Evolutionary conservation across 2,888 invertebrate species (phyloP).

Genomic region (Parelbella ahira): DNA sequence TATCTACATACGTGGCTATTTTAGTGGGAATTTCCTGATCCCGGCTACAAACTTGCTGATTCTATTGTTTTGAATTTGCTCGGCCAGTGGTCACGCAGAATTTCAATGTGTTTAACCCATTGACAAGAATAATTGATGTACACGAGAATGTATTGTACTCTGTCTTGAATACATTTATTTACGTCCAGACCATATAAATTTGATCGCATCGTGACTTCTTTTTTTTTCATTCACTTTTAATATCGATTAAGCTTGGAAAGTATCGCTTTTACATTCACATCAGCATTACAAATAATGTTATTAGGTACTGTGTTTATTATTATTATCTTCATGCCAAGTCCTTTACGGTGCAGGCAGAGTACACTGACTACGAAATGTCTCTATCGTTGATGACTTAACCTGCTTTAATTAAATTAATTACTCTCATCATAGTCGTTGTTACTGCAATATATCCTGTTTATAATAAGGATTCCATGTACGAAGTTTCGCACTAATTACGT

Average conservation of each 20-base stretch:
- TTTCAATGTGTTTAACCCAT: conserved; percentile 17
- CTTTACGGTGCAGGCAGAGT: too few relatives aligned
- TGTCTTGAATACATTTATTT: conserved; percentile 8
- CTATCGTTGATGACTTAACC: too few relatives aligned
- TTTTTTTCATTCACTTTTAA: background rate
- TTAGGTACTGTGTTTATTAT: too few relatives aligned
- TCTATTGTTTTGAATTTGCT: conserved; percentile 26
- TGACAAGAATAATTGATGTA: conserved; percentile 23
- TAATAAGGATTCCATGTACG: too few relatives aligned
- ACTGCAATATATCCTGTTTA: too few relatives aligned
- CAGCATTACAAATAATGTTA: background rate
- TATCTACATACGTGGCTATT: conserved; percentile 12
- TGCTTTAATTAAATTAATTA: too few relatives aligned
- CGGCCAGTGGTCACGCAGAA: conserved; percentile 20
- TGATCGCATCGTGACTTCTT: background rate
- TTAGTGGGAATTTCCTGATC: conserved; percentile 27
- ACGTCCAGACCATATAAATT: background rate
- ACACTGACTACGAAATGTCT: too few relatives aligned
- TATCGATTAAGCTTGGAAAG: background rate
- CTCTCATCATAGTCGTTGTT: too few relatives aligned
- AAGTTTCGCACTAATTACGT: too few relatives aligned
- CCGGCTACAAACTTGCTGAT: conserved; percentile 22
- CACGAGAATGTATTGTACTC: conserved; percentile 9
- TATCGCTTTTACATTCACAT: too few relatives aligned
- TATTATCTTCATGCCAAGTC: too few relatives aligned